Evolutionary conservation across 2,113 vertebrate genomes (phyloP), one percentile per base, ranked within the genome.

Genomic region (Oncorhynchus keta): DNA sequence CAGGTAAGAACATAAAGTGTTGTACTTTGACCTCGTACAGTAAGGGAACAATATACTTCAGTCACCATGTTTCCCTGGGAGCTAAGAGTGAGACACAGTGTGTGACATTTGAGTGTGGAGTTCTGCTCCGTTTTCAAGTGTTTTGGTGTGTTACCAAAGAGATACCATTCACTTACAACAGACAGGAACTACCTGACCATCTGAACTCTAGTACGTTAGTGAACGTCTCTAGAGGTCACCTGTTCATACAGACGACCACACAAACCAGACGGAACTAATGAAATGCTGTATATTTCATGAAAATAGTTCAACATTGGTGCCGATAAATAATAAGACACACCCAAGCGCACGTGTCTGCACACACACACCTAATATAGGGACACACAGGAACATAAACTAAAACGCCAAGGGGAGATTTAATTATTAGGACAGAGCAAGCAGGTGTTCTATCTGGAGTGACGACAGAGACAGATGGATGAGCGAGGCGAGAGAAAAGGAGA

Each of bases 291-390:
- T 45, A 45, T 9, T 12, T 45, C 39, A 45, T 45, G 39, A 45
- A 45, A 11, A 45, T 45, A 45, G 2, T 11, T 45, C 2, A 1
- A 72, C n/a, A 51, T 20, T 72, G 39, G 39, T 45, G 39, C 8
- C 39, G 2, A 45, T 51, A 26, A 22, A 45, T 57, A 62, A 78
- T 22, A 22, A 35, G 45, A 73, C 64, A 67, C 75, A 72, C 59
- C 51, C 61, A 32, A 1, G 75, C 26, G 35, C 45, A 11, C 51
- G 72, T 55, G 51, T 20, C 66, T 14, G 74, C 68, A 70, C 4
- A 68, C 24, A 32, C 55, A 66, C 7, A 16, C 49, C 30, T 26
- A 1, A 26, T 26, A 28, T 2, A 68, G 24, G 24, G 24, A 68
- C 24, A 70, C 18, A 75, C 13, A 73, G 35, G 28, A 49, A 22